These are phyloP conservation scores for Netelia inedita DNA, from an alignment of 2,888 invertebrate species.

Conservation along the genomic window DNA sequence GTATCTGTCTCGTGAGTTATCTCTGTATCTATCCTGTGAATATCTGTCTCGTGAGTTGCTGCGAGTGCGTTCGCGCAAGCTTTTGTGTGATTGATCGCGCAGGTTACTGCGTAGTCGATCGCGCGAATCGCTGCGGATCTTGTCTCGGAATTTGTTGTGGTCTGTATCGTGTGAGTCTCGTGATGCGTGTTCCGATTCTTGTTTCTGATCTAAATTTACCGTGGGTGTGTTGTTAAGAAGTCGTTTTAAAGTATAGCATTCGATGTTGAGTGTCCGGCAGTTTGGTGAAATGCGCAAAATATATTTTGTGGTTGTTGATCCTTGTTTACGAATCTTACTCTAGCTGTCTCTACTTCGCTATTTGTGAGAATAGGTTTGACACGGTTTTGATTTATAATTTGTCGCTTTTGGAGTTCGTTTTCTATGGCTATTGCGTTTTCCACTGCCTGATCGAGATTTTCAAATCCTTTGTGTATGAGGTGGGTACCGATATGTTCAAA, in stretches of 20 bases:
- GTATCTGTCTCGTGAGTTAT: background rate
- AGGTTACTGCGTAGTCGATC: background rate
- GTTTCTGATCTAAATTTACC: background rate
- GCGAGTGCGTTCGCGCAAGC: background rate
- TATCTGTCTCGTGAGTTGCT: no score
- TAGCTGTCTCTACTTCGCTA: background rate
- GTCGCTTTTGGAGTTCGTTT: background rate
- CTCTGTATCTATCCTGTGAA: no score
- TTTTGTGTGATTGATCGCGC: background rate
- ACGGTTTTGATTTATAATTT: background rate
- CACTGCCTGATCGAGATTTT: background rate
- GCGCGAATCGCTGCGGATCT: background rate
- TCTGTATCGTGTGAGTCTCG: background rate
- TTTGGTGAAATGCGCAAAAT: background rate
- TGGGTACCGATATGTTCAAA: background rate
- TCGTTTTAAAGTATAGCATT: background rate
- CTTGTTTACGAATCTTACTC: background rate
- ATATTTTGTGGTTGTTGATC: background rate
- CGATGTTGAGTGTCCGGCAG: background rate
- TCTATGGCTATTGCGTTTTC: background rate
- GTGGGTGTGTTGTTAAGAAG: no score
- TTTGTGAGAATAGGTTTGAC: background rate
- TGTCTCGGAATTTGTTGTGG: constrained; percentile 1
- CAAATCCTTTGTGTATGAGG: background rate
- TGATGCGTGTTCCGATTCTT: background rate